Base-by-base conservation (phyloP, 1,140 invertebrate genomes). In the Bradynema listronoti region DNA sequence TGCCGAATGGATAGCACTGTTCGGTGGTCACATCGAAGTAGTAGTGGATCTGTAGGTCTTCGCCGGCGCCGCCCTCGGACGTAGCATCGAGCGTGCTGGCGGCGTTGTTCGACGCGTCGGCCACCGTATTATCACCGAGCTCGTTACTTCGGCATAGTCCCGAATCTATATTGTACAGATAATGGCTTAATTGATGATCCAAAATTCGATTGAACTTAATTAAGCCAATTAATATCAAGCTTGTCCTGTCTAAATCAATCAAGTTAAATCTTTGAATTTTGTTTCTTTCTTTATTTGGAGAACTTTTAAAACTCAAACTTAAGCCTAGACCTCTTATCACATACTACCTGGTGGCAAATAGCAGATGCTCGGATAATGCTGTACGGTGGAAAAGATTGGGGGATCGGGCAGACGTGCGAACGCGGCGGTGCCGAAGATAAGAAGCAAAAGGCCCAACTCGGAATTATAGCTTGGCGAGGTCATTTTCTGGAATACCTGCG, bases 1-100 rank as follows among this genome's bases (percentile, higher is more conserved):
- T 59, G 11, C 68, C 72, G 51, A 73, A 73, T n/a, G 71, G 66
- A 58, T 74, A 73, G 43, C 71, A 73, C 51, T 74, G 61, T 29
- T 65, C 58, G 0, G 71, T 73, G 19, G 70, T 58, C 1, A 62
- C 51, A 39, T 72, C 70, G 43, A 72, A 72, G 49, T 72, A 72
- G 53, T 59, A 72, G 4, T 66, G 54, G 22, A 59, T 73, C 9
- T 56, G 30, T 7, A 72, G 56, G n/a, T n/a, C n/a, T n/a, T n/a
- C n/a, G 36, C 57, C 50, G 25, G 45, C 55, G n/a, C 50, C 58
- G 1, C 32, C 9, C 2, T n/a, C n/a, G n/a, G n/a, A n/a, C n/a
- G n/a, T n/a, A n/a, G n/a, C n/a, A n/a, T n/a, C n/a, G n/a, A n/a
- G n/a, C 46, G 16, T 49, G 16, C 7, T n/a, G 24, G 9, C 36